Conservation (phyloP, 2,888 invertebrate genomes). For the Lycia hirtaria region DNA sequence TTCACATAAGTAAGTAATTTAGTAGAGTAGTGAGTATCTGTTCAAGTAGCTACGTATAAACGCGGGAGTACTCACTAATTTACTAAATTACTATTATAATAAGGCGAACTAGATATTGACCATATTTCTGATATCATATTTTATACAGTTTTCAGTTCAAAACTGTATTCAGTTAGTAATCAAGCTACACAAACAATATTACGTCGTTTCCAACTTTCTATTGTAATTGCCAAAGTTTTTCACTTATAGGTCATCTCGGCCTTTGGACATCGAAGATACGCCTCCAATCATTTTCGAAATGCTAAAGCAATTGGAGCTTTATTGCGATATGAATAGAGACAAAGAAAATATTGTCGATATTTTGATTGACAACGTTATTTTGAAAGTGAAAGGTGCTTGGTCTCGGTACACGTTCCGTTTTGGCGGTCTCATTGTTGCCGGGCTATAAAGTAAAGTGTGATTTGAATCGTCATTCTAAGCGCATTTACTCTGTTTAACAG, state of each 20-base stretch:
- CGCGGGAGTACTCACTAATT: no score
- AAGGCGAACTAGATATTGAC: no score
- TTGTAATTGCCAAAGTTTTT: slow-evolving; percentile 26
- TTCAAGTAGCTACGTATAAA: no score
- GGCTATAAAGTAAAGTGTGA: slow-evolving; percentile 14
- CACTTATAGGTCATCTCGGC: slow-evolving; percentile 30
- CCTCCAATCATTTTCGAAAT: slow-evolving; percentile 30
- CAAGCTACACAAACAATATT: not conserved
- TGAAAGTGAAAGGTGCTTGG: slow-evolving; percentile 57
- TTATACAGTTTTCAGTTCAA: not conserved
- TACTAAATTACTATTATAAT: no score
- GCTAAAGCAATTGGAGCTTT: slow-evolving; percentile 27
- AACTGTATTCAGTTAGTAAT: not conserved
- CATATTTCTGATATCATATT: not conserved
- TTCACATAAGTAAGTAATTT: no score
- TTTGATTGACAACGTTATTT: slow-evolving; percentile 36
- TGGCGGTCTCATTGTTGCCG: slow-evolving; percentile 29
- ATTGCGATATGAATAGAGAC: slow-evolving; percentile 9
- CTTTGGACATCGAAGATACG: slow-evolving; percentile 26
- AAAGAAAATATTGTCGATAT: slow-evolving; percentile 28
- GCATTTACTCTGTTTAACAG: no score
- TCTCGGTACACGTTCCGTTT: slow-evolving; percentile 56
- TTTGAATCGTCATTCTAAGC: not conserved
- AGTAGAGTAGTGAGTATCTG: no score
- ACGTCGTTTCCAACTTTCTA: slow-evolving; percentile 26